A percentile compares a stretch with the other conserved stretches of the same genome.
Conservation (phyloP, 2,888 invertebrate genomes). For the Nipponacmea schrenckii region DNA sequence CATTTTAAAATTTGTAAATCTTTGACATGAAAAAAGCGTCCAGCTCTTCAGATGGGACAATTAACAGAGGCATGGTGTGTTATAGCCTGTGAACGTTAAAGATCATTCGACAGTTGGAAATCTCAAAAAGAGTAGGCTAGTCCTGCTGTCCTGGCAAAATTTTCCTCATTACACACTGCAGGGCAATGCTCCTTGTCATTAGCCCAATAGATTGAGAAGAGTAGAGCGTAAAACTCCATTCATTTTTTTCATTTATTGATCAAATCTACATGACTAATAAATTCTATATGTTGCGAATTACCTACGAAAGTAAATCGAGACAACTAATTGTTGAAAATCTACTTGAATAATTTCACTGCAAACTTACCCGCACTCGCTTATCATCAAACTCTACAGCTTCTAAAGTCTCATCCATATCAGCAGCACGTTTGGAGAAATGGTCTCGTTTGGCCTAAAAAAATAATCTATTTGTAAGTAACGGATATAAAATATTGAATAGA, state of each 20-base stretch:
- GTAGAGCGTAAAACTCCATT: background rate
- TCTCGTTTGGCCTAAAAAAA: constrained; percentile 35
- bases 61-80: too few relatives aligned
- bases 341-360: too few relatives aligned
- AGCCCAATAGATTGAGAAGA: background rate
- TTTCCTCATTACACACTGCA: too few relatives aligned
- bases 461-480: background rate
- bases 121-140: too few relatives aligned
- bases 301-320: too few relatives aligned
- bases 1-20: background rate
- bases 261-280: too few relatives aligned
- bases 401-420: constrained; percentile 18
- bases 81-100: too few relatives aligned
- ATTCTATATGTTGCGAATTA: too few relatives aligned
- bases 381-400: constrained; percentile 9
- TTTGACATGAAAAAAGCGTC: background rate
- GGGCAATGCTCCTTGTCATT: background rate
- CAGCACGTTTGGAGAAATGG: constrained; percentile 26
- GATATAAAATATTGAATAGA: background rate
- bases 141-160: too few relatives aligned
- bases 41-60: too few relatives aligned
- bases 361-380: constrained; percentile 19
- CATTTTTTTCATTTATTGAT: background rate
- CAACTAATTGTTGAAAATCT: too few relatives aligned
- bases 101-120: too few relatives aligned